Evolutionary conservation across 2,888 invertebrate genomes (phyloP).

Genomic region (Ametastegia equiseti): DNA sequence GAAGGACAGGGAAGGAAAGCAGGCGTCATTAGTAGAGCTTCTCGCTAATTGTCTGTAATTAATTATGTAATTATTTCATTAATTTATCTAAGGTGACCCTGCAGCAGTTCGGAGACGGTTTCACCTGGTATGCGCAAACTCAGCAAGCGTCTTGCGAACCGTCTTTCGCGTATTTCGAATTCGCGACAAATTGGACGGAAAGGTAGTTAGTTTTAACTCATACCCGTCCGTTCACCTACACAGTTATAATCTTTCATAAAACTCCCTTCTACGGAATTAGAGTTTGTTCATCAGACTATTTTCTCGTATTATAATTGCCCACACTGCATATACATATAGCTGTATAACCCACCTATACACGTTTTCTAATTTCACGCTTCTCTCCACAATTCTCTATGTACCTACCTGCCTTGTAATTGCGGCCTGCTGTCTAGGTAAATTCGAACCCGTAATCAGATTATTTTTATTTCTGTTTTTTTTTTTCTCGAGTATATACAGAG

Average conservation of each 20-base stretch:
- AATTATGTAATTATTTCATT: slow-evolving; percentile 62
- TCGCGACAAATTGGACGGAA: slow-evolving; percentile 14
- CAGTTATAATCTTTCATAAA: not conserved
- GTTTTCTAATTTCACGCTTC: not conserved
- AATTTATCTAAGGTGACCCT: slow-evolving; percentile 61
- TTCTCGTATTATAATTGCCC: not conserved
- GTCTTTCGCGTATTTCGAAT: slow-evolving; percentile 35
- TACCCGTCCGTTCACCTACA: not conserved
- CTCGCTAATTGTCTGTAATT: slow-evolving; percentile 61
- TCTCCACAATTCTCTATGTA: not conserved
- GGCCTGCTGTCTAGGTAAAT: not conserved
- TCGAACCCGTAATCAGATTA: not conserved
- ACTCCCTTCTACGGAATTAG: not conserved
- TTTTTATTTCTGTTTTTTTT: too few species aligned
- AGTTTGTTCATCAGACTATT: not conserved
- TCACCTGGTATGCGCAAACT: not conserved
- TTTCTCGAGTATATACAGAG: too few species aligned
- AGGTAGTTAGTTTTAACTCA: slow-evolving; percentile 15
- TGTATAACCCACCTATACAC: too few species aligned
- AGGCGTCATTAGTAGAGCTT: slow-evolving; percentile 54
- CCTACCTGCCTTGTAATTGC: not conserved
- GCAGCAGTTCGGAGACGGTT: slow-evolving; percentile 15
- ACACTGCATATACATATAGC: not conserved
- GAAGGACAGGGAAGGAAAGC: slow-evolving; percentile 1
- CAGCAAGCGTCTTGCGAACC: not conserved